Percentiles rank a stretch among this genome's conserved stretches.
phyloP scores from a whole-genome alignment of 2,888 invertebrate genomes.

The Thelaira solivaga region DNA sequence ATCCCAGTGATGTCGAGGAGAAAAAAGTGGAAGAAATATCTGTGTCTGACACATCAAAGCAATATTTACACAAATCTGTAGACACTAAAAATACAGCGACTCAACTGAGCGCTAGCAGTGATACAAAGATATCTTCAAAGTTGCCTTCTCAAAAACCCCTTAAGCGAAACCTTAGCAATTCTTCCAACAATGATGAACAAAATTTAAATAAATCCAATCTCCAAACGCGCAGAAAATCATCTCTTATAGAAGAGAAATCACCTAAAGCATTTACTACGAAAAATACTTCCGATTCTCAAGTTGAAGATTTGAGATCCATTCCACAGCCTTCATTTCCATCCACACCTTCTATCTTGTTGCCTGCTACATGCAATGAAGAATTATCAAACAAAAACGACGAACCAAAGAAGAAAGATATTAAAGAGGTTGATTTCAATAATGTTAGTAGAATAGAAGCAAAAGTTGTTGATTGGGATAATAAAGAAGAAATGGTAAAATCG shows the following conservation, averaged over 20 bases:
- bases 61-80: constrained; percentile 69
- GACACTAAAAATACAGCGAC: constrained; percentile 57
- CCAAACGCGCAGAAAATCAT: constrained; percentile 66
- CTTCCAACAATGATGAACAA: constrained; percentile 52
- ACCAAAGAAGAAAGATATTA: constrained; percentile 23
- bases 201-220: constrained; percentile 32
- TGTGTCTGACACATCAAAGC: constrained; percentile 64
- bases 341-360: constrained; percentile 1
- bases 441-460: background rate
- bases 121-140: constrained; percentile 51
- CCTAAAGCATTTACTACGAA: constrained; percentile 59
- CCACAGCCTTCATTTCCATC: constrained; percentile 61
- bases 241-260: constrained; percentile 72
- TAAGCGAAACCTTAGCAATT: constrained; percentile 64
- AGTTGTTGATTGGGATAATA: background rate
- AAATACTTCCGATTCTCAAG: background rate
- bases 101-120: constrained; percentile 29
- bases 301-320: constrained; percentile 42
- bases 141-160: constrained; percentile 66
- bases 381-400: background rate
- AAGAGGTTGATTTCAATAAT: constrained; percentile 8
- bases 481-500: background rate
- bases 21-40: constrained; percentile 44
- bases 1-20: constrained; percentile 63
- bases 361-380: background rate